These are phyloP conservation scores for Mystacornis crossleyi DNA, from an alignment of 2,113 vertebrate species.

Conservation along the genomic window DNA sequence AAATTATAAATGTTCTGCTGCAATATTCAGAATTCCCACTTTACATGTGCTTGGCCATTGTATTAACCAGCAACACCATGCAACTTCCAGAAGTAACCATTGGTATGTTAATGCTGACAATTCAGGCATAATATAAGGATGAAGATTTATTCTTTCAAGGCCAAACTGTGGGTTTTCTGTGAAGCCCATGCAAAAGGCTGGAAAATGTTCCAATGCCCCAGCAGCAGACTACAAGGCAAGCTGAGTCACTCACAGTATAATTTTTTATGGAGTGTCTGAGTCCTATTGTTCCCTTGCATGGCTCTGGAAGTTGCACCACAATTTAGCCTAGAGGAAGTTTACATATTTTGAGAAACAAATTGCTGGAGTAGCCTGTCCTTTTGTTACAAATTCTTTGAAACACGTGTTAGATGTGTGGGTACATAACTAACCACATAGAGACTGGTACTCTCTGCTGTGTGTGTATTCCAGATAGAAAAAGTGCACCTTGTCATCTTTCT, in stretches of 20 bases:
- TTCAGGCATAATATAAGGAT: not conserved
- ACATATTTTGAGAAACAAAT: not conserved
- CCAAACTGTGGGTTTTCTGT: not conserved
- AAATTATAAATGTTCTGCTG: not conserved
- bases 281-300: not conserved
- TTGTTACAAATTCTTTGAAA: not conserved
- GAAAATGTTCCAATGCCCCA: not conserved
- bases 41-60: not conserved
- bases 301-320: not conserved
- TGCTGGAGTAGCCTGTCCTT: not conserved
- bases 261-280: not conserved
- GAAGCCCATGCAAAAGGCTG: not conserved
- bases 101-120: not conserved
- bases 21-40: not conserved
- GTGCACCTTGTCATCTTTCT: not conserved
- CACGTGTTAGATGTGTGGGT: accelerated
- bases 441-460: not conserved
- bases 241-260: not conserved
- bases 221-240: not conserved
- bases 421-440: not conserved
- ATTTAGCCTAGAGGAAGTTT: not conserved
- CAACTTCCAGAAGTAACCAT: not conserved
- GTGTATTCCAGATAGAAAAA: not conserved
- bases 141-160: not conserved
- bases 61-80: not conserved